Percentiles rank a stretch among this genome's conserved stretches.
These are phyloP conservation scores for Cephalopholis sonnerati DNA, from an alignment of 2,113 vertebrate genomes.

Conservation along the genomic window DNA sequence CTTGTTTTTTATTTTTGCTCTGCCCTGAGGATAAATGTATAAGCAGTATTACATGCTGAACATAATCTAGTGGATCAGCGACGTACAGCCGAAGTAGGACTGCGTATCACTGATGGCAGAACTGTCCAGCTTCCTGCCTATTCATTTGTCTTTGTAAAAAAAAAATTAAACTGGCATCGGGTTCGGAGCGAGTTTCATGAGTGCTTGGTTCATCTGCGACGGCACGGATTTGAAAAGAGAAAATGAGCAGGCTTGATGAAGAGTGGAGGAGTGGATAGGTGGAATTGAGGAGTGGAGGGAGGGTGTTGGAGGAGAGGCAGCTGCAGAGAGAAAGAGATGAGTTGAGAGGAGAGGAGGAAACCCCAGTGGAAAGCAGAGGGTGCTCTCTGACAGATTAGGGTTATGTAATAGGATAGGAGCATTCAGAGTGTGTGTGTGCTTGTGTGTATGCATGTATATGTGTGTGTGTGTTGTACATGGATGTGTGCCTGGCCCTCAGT, in stretches of 20 bases:
- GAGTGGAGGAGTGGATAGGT: conserved; percentile 22
- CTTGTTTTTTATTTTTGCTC: conserved; percentile 47
- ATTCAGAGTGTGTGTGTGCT: conserved; percentile 47
- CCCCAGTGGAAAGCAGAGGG: conserved; percentile 64
- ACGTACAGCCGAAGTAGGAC: conserved; percentile 34
- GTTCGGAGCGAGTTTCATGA: conserved; percentile 1
- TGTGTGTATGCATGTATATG: conserved; percentile 13
- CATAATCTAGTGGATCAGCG: conserved; percentile 58
- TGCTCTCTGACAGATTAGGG: conserved; percentile 76
- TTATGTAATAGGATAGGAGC: conserved; percentile 75
- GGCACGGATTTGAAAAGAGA: conserved; percentile 9
- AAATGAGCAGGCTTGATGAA: conserved; percentile 40
- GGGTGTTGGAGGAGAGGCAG: conserved; percentile 43
- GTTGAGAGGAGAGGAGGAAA: conserved; percentile 62
- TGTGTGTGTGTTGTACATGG: conserved; percentile 31
- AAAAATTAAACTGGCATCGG: neutral
- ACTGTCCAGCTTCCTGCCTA: neutral
- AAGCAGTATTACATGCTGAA: conserved; percentile 49
- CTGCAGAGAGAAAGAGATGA: conserved; percentile 49
- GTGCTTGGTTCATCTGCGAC: conserved; percentile 19
- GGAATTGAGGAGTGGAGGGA: conserved; percentile 25
- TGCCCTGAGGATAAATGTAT: conserved; percentile 50
- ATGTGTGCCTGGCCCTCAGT: conserved; percentile 42
- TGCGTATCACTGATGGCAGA: conserved; percentile 21
- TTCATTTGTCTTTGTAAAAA: conserved; percentile 1